Evolutionary conservation across 2,113 vertebrate genomes (phyloP), one percentile per base, ranked within the genome.

Genomic region (Cheirogaleus medius): DNA sequence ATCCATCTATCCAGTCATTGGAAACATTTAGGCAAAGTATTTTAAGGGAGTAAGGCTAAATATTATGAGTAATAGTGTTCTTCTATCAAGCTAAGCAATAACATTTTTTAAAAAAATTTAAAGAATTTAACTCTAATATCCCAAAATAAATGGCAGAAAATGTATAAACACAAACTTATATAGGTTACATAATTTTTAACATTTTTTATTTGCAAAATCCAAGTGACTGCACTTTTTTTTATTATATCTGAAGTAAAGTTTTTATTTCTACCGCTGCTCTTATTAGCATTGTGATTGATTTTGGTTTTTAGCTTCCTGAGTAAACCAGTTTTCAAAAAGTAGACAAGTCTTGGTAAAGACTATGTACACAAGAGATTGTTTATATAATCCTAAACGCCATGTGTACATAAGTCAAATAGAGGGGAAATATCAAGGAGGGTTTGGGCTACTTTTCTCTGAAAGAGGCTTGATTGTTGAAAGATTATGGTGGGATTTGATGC

Each of bases 121-220:
- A 92, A 76, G 58, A 88, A 34, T 68, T 66, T 34, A 66, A n/a
- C 73, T 71, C 29, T n/a, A 42, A 81, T 32, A 42, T 15, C 21
- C 64, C 42, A 64, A 90, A 88, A 34, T 47, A 81, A 94, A 37
- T 44, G 66, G 63, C 52, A 80, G 42, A 21, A 86, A 34, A 87
- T 82, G 29, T 63, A 23, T 37, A 77, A 91, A 83, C 44, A 85
- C 47, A 25, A 49, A 42, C 58, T 77, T 69, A 74, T 47, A 27
- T n/a, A 39, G 49, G 73, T 73, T 49, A 56, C 17, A 42, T 29
- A 83, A 71, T 60, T 73, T 60, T 90, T 44, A 56, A 85, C 49
- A 49, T 49, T 8, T 17, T 76, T 83, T 93, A 85, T 69, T 64
- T 90, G 37, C 42, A 68, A 80, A 96, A 66, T 66, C 37, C n/a